These are phyloP conservation scores for Trichogramma pretiosum DNA, from an alignment of 1,140 invertebrate species.

Conservation along the genomic window DNA sequence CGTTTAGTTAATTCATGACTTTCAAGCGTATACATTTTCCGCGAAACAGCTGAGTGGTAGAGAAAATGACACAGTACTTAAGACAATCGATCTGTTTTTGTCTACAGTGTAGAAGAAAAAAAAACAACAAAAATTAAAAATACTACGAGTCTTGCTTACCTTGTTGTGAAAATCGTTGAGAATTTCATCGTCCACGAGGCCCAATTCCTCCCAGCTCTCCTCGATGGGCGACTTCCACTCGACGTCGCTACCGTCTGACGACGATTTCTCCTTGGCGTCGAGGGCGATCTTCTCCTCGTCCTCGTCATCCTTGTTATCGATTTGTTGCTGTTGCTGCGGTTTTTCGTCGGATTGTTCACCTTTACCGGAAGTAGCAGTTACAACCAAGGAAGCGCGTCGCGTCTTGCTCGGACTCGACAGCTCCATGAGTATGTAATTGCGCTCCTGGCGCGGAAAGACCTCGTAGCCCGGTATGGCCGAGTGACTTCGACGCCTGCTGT, in stretches of 20 bases:
- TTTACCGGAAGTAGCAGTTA: not conserved
- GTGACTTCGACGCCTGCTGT: conserved; percentile 7
- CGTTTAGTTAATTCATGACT: too few relatives aligned
- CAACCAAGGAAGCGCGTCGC: conserved; percentile 1
- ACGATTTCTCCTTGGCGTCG: conserved; percentile 18
- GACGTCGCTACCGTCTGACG: conserved; percentile 28
- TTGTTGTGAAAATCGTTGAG: conserved; percentile 47
- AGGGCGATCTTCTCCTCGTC: conserved; percentile 1
- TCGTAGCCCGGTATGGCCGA: conserved; percentile 19
- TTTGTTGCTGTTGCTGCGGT: conserved; percentile 18
- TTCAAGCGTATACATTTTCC: too few relatives aligned
- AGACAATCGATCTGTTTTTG: too few relatives aligned
- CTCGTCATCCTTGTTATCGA: not conserved
- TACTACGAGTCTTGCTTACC: conserved; percentile 34
- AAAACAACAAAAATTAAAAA: too few relatives aligned
- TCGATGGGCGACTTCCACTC: conserved; percentile 29
- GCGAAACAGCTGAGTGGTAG: too few relatives aligned
- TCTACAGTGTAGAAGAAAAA: not conserved
- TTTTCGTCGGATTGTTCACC: not conserved
- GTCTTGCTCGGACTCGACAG: conserved; percentile 25
- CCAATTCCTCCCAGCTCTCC: conserved; percentile 46
- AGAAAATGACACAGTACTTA: too few relatives aligned
- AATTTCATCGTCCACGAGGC: conserved; percentile 44
- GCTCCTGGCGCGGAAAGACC: conserved; percentile 25
- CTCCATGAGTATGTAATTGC: conserved; percentile 29